phyloP scores from a whole-genome alignment of 2,113 vertebrate genomes.

The Scomber japonicus region DNA sequence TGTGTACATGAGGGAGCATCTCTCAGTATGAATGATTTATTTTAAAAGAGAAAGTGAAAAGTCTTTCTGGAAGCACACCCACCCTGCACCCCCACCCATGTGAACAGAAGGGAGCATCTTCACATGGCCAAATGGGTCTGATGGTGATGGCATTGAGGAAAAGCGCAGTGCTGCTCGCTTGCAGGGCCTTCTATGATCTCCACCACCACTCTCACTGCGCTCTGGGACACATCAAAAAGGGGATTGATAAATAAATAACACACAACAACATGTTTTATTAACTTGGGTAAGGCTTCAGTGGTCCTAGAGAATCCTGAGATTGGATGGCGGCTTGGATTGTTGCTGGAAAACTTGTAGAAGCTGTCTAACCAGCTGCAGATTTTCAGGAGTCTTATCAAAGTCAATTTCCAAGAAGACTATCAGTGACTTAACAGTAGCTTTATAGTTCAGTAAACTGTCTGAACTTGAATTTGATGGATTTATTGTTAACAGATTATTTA shows the following conservation, averaged over 20 bases:
- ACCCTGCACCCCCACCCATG: slow-evolving; percentile 35
- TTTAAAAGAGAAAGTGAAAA: slow-evolving; percentile 71
- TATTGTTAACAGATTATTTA: not conserved
- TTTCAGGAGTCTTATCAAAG: not conserved
- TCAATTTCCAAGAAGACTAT: not conserved
- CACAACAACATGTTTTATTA: slow-evolving; percentile 83
- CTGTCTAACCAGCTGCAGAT: slow-evolving; percentile 35
- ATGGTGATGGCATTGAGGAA: slow-evolving; percentile 67
- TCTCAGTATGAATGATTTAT: slow-evolving; percentile 83
- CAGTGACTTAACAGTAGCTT: not conserved
- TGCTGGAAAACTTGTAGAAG: slow-evolving; percentile 53
- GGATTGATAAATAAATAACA: slow-evolving; percentile 84
- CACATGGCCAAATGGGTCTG: slow-evolving; percentile 78
- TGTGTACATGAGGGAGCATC: slow-evolving; percentile 80
- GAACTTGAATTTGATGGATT: not conserved
- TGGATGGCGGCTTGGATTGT: slow-evolving; percentile 45
- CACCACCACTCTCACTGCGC: slow-evolving; percentile 57
- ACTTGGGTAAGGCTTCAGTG: slow-evolving; percentile 65
- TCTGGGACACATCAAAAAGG: slow-evolving; percentile 78
- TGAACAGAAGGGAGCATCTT: slow-evolving; percentile 69
- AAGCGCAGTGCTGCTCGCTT: slow-evolving; percentile 57
- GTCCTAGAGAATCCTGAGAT: slow-evolving; percentile 68
- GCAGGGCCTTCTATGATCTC: slow-evolving; percentile 67
- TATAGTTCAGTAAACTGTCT: not conserved
- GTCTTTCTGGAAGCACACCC: slow-evolving; percentile 67